phyloP scores from a whole-genome alignment of 53 echinoderm and acorn worm species.

The Astropecten irregularis region DNA sequence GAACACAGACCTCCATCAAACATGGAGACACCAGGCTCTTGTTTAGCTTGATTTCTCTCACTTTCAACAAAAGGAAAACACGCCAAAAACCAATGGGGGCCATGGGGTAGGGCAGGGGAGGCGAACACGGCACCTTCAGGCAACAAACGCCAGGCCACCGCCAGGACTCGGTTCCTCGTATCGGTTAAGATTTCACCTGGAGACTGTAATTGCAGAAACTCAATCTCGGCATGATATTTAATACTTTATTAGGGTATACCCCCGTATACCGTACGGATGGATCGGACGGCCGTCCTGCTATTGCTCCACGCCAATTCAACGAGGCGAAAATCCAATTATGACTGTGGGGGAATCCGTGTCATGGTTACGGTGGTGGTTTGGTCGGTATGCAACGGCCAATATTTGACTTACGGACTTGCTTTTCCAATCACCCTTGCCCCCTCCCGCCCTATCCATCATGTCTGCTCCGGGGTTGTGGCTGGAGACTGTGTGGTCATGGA shows the following conservation, averaged over 20 bases:
- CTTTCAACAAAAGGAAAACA: no score
- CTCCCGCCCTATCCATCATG: not conserved
- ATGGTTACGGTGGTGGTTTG: constrained; percentile 6
- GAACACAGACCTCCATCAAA: no score
- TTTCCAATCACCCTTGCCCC: not conserved
- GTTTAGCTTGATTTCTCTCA: no score
- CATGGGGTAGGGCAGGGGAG: no score
- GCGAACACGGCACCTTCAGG: no score
- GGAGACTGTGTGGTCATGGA: not conserved
- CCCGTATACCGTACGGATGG: no score
- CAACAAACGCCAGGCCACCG: no score
- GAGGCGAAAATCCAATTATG: constrained; percentile 56
- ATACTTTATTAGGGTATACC: not conserved
- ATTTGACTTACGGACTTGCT: constrained; percentile 13
- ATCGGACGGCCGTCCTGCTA: no score
- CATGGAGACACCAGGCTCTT: no score
- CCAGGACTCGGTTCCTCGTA: no score
- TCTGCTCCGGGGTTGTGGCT: no score
- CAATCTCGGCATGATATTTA: constrained; percentile 25
- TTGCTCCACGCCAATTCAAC: constrained; percentile 4
- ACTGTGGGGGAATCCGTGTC: constrained; percentile 23
- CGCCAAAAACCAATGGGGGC: no score
- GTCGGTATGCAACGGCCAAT: not conserved
- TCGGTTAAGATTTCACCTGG: constrained; percentile 50
- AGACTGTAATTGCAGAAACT: constrained; percentile 36